Evolutionary conservation across 64 coral and sea anemone species (phyloP).

Genomic region (Astreopora myriophthalma): DNA sequence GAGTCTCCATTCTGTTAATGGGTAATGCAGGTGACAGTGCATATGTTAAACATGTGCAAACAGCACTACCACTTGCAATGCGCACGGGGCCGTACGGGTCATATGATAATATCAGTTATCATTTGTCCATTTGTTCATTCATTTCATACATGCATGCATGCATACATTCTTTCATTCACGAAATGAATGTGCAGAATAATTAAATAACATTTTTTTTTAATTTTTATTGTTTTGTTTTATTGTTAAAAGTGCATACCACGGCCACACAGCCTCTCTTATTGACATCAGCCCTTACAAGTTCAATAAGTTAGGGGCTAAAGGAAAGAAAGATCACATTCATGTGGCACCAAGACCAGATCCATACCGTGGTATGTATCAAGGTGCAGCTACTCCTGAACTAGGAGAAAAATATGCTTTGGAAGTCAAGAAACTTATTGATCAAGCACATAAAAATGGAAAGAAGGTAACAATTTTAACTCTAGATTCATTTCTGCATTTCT

Average conservation of each 20-base stretch:
- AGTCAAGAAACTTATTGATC: constrained; percentile 80
- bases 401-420: constrained; percentile 90
- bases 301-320: constrained; percentile 58
- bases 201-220: background rate
- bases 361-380: constrained; percentile 85
- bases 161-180: too few species aligned
- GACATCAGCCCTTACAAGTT: constrained; percentile 92
- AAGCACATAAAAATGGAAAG: constrained; percentile 78
- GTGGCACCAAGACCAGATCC: constrained; percentile 82
- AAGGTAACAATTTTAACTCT: constrained; percentile 62
- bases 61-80: background rate
- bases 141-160: too few species aligned
- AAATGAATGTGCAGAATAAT: too few species aligned
- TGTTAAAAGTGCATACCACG: constrained; percentile 89
- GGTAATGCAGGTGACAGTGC: too few species aligned
- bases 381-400: constrained; percentile 67
- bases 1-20: too few species aligned
- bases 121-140: background rate
- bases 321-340: constrained; percentile 90
- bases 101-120: background rate
- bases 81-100: background rate
- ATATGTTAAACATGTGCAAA: too few species aligned
- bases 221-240: background rate
- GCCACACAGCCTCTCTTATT: constrained; percentile 82
- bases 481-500: too few species aligned